phyloP scores from a whole-genome alignment of 2,888 invertebrate species.

The Brenthis ino region DNA sequence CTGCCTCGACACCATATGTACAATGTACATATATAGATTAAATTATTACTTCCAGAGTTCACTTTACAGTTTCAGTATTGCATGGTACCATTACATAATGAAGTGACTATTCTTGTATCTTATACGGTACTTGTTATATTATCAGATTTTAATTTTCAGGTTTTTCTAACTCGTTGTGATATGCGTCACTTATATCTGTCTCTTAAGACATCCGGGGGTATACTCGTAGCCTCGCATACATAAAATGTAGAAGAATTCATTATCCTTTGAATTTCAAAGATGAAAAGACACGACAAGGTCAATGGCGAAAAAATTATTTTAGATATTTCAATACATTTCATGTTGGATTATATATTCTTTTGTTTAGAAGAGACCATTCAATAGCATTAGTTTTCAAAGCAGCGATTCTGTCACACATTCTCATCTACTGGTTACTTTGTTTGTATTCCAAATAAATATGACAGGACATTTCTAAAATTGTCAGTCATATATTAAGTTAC shows the following conservation, averaged over 20 bases:
- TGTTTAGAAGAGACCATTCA: constrained; percentile 65
- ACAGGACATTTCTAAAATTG: constrained; percentile 32
- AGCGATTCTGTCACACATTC: constrained; percentile 58
- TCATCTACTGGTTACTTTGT: constrained; percentile 53
- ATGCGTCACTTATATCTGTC: neutral
- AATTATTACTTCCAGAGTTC: no score
- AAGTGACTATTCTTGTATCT: no score
- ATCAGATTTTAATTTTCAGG: neutral
- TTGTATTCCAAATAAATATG: constrained; percentile 68
- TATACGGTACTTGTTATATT: no score
- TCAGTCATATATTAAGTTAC: constrained; percentile 30
- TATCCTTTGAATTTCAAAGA: constrained; percentile 32
- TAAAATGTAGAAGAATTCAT: constrained; percentile 23
- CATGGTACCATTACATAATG: no score
- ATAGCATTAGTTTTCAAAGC: constrained; percentile 60
- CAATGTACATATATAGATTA: no score
- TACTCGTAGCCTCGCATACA: constrained; percentile 8
- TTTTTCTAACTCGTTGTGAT: neutral
- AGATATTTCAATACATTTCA: constrained; percentile 25
- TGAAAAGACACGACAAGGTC: constrained; percentile 29
- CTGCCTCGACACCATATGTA: no score
- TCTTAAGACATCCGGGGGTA: constrained; percentile 20
- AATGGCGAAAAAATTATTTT: constrained; percentile 33
- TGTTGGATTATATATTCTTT: constrained; percentile 70
- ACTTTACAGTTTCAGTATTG: no score